phyloP scores from a whole-genome alignment of 2,888 invertebrate genomes.

The Spodoptera picta region DNA sequence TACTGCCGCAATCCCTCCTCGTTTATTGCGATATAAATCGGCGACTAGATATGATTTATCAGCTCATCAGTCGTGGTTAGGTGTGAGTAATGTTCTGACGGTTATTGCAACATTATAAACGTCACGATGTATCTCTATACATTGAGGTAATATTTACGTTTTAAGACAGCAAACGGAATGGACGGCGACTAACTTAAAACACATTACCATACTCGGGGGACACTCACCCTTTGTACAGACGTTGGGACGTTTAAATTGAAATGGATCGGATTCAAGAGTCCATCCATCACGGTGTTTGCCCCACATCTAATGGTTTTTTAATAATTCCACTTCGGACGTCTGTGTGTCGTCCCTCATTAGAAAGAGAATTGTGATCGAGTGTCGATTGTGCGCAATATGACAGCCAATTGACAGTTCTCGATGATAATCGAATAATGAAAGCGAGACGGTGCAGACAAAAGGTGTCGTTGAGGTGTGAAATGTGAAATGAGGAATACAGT shows the following conservation, averaged over 20 bases:
- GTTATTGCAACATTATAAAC: constrained; percentile 80
- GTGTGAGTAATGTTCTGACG: constrained; percentile 78
- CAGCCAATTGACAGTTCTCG: constrained; percentile 82
- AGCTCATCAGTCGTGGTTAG: constrained; percentile 86
- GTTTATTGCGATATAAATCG: constrained; percentile 87
- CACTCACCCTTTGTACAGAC: constrained; percentile 80
- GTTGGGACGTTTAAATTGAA: constrained; percentile 80
- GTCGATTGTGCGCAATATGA: constrained; percentile 81
- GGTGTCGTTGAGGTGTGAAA: constrained; percentile 64
- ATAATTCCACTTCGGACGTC: constrained; percentile 81
- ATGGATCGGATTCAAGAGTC: constrained; percentile 86
- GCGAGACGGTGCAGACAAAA: constrained; percentile 62
- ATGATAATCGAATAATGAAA: constrained; percentile 77
- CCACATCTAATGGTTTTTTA: constrained; percentile 87
- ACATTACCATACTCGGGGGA: constrained; percentile 79
- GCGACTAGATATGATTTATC: constrained; percentile 86
- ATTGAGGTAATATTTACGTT: constrained; percentile 32
- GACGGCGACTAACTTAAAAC: constrained; percentile 71
- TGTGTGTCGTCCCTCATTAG: constrained; percentile 75
- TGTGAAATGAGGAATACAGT: constrained; percentile 46
- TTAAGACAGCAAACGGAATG: constrained; percentile 54
- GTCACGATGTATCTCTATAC: constrained; percentile 64
- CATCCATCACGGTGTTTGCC: constrained; percentile 84
- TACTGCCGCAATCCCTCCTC: constrained; percentile 78
- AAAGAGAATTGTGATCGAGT: constrained; percentile 77